Percentiles rank a stretch among this genome's conserved stretches.
These are phyloP conservation scores for Oryzias dopingdopingensis DNA, from an alignment of 2,797 vertebrate species.

Conservation along the genomic window DNA sequence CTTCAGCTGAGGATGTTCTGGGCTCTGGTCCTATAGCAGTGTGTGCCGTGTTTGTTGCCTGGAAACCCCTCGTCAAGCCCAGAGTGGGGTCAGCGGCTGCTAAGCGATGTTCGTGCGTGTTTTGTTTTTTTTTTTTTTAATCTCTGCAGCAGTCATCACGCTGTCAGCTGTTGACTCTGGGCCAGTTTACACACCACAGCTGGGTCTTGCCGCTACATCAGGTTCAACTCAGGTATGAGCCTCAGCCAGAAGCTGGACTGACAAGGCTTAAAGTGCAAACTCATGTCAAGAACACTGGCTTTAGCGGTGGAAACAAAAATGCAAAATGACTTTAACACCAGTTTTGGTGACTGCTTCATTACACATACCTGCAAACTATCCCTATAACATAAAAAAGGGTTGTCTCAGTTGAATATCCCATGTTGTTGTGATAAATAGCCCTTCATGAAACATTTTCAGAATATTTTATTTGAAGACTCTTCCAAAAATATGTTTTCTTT, in stretches of 20 bases:
- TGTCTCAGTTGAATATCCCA: too few relatives aligned
- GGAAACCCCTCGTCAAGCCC: conserved; percentile 43
- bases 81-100: conserved; percentile 41
- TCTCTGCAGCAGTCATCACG: conserved; percentile 28
- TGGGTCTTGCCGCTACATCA: conserved; percentile 36
- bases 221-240: conserved; percentile 35
- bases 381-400: too few relatives aligned
- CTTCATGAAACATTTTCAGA: too few relatives aligned
- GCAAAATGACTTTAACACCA: not conserved
- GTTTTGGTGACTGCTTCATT: too few relatives aligned
- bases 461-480: too few relatives aligned
- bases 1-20: conserved; percentile 11
- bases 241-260: not conserved
- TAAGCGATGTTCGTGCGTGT: conserved; percentile 25
- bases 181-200: conserved; percentile 29
- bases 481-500: too few relatives aligned
- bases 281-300: not conserved
- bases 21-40: conserved; percentile 11
- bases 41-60: conserved; percentile 45
- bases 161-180: conserved; percentile 40
- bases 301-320: not conserved
- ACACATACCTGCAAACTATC: too few relatives aligned
- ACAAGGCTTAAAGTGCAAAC: conserved; percentile 4
- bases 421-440: too few relatives aligned
- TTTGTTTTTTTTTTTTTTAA: conserved; percentile 21